Evolutionary conservation across 2,113 vertebrate species (phyloP), one percentile per base, ranked within the genome.

Genomic region (Peucedramus taeniatus): DNA sequence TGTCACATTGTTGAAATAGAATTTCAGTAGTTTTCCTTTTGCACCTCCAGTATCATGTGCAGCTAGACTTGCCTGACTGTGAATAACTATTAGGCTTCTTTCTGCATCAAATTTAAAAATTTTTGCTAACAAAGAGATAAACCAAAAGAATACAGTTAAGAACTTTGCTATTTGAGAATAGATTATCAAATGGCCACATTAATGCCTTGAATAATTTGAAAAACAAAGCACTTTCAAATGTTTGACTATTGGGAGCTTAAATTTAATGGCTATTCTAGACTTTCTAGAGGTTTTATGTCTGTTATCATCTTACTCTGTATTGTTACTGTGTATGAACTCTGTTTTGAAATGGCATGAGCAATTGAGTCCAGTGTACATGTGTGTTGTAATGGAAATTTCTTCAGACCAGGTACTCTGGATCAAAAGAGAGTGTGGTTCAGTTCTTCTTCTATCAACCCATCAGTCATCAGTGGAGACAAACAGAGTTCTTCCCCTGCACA

Each of bases 371-470:
- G 15, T 39, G 47, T 85, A 57, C 45, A 65, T 30, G 69, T n/a
- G 19, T 53, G 17, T 94, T 75, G 53, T 95, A 96, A 96, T n/a
- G 42, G 51, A 87, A 95, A 74, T 97, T 94, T 97, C 82, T 97
- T 80, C 95, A 99, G 99, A 98, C 98, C 96, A 99, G 98, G 97
- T 99, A 98, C 65, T 98, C 96, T 3, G 98, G 95, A 68, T 94
- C 98, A 33, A 98, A 98, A 93, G 99, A 99, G 95, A 99, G 98
- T 3, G 90, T 98, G 80, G 97, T 99, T 87, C 99, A 99, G 83
- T 99, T 99, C 97, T 98, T 98, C 59, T 99, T 98, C 92, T 98
- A 98, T 96, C 98, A 99, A 93, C 98, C 98, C 53, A 98, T 99
- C 96, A 98, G 98, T 91, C 98, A 98, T 44, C 98, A 98, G 68